These are phyloP conservation scores for Megaceryle torquata DNA, from an alignment of 2,113 vertebrate species.

Conservation along the genomic window DNA sequence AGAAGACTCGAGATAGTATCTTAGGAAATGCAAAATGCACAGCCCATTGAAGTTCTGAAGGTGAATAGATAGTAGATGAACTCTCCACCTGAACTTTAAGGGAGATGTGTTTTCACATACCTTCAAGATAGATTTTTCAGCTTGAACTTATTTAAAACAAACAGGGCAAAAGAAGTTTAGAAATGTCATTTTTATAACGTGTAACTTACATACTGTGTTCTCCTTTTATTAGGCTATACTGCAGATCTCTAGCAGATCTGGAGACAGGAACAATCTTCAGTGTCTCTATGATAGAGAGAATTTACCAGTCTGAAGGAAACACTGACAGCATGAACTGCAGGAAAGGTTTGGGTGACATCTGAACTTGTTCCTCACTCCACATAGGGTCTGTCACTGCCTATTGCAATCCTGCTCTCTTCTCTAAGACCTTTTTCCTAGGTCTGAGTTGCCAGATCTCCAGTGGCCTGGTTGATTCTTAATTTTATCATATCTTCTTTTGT, in stretches of 20 bases:
- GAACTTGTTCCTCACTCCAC: background rate
- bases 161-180: background rate
- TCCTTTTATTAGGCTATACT: background rate
- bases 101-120: background rate
- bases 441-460: background rate
- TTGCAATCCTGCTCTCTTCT: background rate
- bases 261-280: background rate
- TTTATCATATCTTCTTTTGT: background rate
- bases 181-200: background rate
- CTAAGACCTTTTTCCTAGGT: background rate
- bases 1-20: background rate
- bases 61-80: background rate
- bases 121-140: background rate
- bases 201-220: background rate
- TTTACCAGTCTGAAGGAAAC: background rate
- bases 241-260: background rate
- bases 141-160: background rate
- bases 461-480: background rate
- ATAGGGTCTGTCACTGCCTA: background rate
- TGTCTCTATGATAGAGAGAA: background rate
- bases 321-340: background rate
- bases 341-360: background rate
- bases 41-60: accelerated
- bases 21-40: background rate
- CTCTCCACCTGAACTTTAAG: background rate